phyloP scores from a whole-genome alignment of 2,113 vertebrate genomes.

The Tauraco erythrolophus region DNA sequence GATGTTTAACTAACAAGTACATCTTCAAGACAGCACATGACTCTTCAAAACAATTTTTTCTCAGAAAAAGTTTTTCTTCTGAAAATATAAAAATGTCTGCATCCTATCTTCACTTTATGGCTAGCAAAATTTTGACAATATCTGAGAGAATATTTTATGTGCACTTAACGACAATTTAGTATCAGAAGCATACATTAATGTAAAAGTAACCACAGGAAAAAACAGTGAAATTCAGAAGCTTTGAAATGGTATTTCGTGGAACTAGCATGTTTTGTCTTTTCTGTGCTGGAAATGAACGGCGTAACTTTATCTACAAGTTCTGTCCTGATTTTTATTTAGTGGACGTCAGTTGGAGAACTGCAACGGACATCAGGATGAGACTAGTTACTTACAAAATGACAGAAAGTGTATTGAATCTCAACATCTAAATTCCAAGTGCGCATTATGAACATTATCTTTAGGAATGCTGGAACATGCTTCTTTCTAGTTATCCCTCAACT shows the following conservation, averaged over 20 bases:
- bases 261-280: not conserved
- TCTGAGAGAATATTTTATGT: not conserved
- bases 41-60: not conserved
- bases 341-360: not conserved
- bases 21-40: not conserved
- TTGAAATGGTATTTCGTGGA: not conserved
- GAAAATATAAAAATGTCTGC: not conserved
- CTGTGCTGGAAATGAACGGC: not conserved
- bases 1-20: not conserved
- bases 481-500: not conserved
- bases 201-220: not conserved
- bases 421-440: not conserved
- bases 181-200: not conserved
- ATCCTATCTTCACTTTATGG: not conserved
- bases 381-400: not conserved
- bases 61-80: not conserved
- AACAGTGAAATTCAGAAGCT: not conserved
- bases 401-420: not conserved
- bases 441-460: not conserved
- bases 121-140: not conserved
- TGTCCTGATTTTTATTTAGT: not conserved
- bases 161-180: not conserved
- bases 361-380: not conserved
- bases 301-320: not conserved
- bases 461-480: not conserved